phyloP scores from a whole-genome alignment of 2,113 vertebrate genomes.

The Toxostoma redivivum region DNA sequence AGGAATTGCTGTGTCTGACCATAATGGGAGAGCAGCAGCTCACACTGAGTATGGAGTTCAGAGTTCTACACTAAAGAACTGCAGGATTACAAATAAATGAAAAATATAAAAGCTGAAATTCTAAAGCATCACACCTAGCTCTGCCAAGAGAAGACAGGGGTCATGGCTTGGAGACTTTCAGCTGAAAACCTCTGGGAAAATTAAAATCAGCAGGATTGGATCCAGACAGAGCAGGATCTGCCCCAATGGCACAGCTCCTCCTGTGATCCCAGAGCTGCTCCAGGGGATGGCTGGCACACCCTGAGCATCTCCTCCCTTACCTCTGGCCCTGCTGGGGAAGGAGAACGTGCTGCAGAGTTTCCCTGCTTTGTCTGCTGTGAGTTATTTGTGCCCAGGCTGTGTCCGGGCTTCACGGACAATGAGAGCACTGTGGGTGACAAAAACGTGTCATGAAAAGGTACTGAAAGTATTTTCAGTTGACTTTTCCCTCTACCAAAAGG shows the following conservation, averaged over 20 bases:
- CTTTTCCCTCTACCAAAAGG: neutral
- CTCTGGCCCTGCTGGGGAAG: neutral
- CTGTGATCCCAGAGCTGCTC: neutral
- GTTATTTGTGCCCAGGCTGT: neutral
- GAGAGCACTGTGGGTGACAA: neutral
- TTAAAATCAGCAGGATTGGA: neutral
- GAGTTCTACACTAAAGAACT: neutral
- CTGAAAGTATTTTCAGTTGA: neutral
- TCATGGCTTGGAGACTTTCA: neutral
- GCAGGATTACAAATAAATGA: neutral
- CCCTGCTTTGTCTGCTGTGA: neutral
- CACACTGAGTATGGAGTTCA: fast-evolving
- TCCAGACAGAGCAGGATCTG: neutral
- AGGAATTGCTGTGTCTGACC: neutral
- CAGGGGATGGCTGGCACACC: fast-evolving
- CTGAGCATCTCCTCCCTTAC: fast-evolving
- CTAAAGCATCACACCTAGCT: neutral
- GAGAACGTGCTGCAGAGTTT: neutral
- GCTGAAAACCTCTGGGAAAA: neutral
- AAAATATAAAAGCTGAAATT: neutral
- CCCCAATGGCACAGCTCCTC: neutral
- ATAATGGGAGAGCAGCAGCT: neutral
- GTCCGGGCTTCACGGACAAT: neutral
- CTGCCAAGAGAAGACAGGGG: neutral
- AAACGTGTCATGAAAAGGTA: neutral